Evolutionary conservation across 2,888 invertebrate species (phyloP).

Genomic region (Drosophila tanythrix): DNA sequence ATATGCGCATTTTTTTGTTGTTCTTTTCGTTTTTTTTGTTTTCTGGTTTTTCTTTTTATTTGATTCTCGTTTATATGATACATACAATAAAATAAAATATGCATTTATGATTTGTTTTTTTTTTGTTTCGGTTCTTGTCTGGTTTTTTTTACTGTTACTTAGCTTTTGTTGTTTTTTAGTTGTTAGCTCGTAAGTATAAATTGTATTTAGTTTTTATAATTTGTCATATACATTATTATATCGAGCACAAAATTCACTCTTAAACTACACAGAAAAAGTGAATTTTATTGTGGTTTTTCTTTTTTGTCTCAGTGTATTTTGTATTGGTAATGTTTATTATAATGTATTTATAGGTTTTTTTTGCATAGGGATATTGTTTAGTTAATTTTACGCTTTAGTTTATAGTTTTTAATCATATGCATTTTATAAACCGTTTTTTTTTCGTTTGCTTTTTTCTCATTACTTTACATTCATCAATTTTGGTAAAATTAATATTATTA

Average conservation of each 20-base stretch:
- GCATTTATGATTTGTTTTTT: conserved; percentile 50
- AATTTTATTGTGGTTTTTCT: conserved; percentile 32
- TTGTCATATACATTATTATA: conserved; percentile 18
- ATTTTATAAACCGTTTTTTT: conserved; percentile 61
- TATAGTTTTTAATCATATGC: conserved; percentile 69
- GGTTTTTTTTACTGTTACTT: conserved; percentile 19
- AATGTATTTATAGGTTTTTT: conserved; percentile 42
- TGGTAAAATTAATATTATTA: conserved; percentile 75
- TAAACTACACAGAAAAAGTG: conserved; percentile 54
- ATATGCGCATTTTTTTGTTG: conserved; percentile 48
- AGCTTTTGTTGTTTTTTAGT: conserved; percentile 19
- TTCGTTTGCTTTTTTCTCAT: conserved; percentile 28
- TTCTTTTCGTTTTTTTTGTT: conserved; percentile 46
- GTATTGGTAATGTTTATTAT: conserved; percentile 42
- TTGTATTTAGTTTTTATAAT: conserved; percentile 14
- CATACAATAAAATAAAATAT: conserved; percentile 66
- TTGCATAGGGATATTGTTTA: conserved; percentile 71
- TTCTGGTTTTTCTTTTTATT: conserved; percentile 60
- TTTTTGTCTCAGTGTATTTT: conserved; percentile 56
- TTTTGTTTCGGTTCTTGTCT: conserved; percentile 20
- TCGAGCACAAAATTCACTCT: conserved; percentile 53
- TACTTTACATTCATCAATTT: conserved; percentile 76
- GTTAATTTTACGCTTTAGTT: conserved; percentile 65
- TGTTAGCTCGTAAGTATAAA: conserved; percentile 43
- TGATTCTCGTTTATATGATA: conserved; percentile 60